Percentiles rank a stretch among this genome's conserved stretches.
Evolutionary conservation across 2,888 invertebrate genomes (phyloP).

Genomic region (Acrocera orbiculus): DNA sequence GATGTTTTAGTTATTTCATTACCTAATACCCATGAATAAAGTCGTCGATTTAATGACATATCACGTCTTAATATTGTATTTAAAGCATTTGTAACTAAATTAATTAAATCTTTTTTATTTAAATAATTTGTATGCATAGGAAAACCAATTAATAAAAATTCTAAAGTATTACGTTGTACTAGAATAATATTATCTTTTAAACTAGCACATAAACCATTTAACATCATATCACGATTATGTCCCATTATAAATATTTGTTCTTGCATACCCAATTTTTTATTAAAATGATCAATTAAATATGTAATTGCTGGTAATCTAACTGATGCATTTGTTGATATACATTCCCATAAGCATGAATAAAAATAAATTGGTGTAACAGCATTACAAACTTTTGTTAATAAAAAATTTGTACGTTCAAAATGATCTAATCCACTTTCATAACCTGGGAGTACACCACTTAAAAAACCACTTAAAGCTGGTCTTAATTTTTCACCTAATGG

Average conservation of each 20-base stretch:
- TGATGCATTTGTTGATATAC: conserved; percentile 60
- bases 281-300: conserved; percentile 62
- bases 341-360: conserved; percentile 78
- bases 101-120: conserved; percentile 47
- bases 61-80: conserved; percentile 63
- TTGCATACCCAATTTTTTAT: conserved; percentile 57
- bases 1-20: conserved; percentile 41
- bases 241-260: conserved; percentile 72
- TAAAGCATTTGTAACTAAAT: conserved; percentile 53
- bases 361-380: conserved; percentile 63
- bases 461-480: conserved; percentile 70
- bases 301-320: conserved; percentile 67
- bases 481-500: conserved; percentile 49
- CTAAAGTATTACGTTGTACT: conserved; percentile 71
- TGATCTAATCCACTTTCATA: conserved; percentile 72
- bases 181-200: conserved; percentile 64
- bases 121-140: conserved; percentile 67
- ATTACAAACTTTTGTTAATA: conserved; percentile 38
- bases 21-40: conserved; percentile 72
- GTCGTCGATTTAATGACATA: conserved; percentile 72
- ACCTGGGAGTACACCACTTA: conserved; percentile 75
- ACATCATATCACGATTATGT: conserved; percentile 66
- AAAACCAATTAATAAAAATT: conserved; percentile 64
- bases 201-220: conserved; percentile 58
- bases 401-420: conserved; percentile 45